Conservation (phyloP, 1,140 invertebrate species). For the Drosophila obscura region DNA sequence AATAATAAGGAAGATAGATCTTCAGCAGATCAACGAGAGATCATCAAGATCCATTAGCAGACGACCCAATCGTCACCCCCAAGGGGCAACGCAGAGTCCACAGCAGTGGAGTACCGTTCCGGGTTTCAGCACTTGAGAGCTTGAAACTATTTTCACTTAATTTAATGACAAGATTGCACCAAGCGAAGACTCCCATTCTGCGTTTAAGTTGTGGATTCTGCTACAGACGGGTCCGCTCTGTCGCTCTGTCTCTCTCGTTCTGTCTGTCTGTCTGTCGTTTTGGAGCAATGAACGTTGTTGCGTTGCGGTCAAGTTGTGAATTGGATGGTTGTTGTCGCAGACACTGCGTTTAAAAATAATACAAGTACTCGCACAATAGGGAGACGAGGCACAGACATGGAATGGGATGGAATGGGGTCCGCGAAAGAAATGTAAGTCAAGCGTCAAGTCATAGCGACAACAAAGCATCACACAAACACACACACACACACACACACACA, state of each 20-base stretch:
- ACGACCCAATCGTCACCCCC: slow-evolving; percentile 12
- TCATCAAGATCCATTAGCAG: slow-evolving; percentile 28
- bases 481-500: slow-evolving; percentile 9
- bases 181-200: slow-evolving; percentile 30
- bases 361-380: slow-evolving; percentile 18
- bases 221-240: background rate
- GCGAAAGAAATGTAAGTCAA: slow-evolving; percentile 76
- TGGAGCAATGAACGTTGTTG: slow-evolving; percentile 67
- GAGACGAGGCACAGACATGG: slow-evolving; percentile 20
- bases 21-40: slow-evolving; percentile 1
- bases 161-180: slow-evolving; percentile 76
- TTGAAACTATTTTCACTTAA: slow-evolving; percentile 77
- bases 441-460: slow-evolving; percentile 48
- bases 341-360: slow-evolving; percentile 76
- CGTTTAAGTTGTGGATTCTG: slow-evolving; percentile 15
- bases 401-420: too few relatives aligned
- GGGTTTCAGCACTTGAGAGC: slow-evolving; percentile 28
- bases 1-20: slow-evolving; percentile 3
- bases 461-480: slow-evolving; percentile 11
- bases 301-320: slow-evolving; percentile 73
- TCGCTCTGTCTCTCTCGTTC: slow-evolving; percentile 20
- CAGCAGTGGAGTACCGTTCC: too few relatives aligned
- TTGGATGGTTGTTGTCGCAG: slow-evolving; percentile 59
- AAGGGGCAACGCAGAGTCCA: too few relatives aligned
- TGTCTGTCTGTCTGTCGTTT: slow-evolving; percentile 4